Conservation (phyloP, 1,140 invertebrate species). For the Octopus bimaculoides region DNA sequence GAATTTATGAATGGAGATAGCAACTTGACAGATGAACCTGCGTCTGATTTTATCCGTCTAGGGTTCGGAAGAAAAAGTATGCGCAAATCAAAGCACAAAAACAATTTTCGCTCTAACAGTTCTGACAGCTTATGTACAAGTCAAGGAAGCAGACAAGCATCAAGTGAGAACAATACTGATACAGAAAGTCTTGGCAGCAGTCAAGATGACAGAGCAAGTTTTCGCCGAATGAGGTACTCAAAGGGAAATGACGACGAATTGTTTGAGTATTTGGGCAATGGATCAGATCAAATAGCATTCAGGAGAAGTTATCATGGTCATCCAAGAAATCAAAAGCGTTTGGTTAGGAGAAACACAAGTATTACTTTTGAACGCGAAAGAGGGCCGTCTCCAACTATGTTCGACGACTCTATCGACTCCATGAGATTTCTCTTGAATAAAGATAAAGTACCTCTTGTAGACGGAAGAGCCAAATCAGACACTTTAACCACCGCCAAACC, state of each 20-base stretch:
- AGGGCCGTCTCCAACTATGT: constrained; percentile 38
- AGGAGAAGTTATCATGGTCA: too few relatives aligned
- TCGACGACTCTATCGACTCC: not conserved
- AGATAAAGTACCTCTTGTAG: not conserved
- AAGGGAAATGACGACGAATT: constrained; percentile 35
- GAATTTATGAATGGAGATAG: constrained; percentile 16
- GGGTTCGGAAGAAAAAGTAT: constrained; percentile 37
- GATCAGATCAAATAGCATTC: too few relatives aligned
- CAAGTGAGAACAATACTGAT: constrained; percentile 18
- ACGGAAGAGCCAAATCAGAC: constrained; percentile 28
- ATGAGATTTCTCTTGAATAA: not conserved
- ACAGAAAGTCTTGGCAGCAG: constrained; percentile 33
- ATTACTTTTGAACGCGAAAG: constrained; percentile 34
- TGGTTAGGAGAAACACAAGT: too few relatives aligned
- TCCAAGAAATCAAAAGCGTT: too few relatives aligned
- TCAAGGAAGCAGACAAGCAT: not conserved
- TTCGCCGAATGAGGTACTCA: not conserved
- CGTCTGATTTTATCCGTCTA: constrained; percentile 32
- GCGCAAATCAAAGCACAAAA: constrained; percentile 20
- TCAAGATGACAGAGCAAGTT: constrained; percentile 22
- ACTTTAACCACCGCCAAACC: not conserved
- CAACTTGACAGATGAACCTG: constrained; percentile 17
- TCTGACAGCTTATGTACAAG: not conserved
- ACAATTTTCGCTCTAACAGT: not conserved
- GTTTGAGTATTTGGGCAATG: constrained; percentile 34